phyloP scores from a whole-genome alignment of 1,140 invertebrate species.

The Macrobrachium nipponense region DNA sequence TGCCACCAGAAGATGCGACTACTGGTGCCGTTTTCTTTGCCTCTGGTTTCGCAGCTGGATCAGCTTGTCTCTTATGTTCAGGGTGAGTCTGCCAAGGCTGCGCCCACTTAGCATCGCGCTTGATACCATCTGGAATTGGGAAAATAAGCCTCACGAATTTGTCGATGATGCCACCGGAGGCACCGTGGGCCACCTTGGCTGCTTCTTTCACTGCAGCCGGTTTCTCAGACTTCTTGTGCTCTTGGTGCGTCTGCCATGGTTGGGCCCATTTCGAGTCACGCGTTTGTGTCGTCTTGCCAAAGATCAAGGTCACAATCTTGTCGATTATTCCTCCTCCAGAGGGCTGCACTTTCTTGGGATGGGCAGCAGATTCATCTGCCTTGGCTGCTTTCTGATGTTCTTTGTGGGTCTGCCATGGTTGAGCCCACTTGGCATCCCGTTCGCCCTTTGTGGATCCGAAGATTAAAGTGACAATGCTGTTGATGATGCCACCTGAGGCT shows the following conservation, averaged over 20 bases:
- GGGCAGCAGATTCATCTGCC: not conserved
- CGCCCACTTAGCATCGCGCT: conserved; percentile 45
- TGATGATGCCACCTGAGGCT: conserved; percentile 28
- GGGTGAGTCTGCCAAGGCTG: conserved; percentile 50
- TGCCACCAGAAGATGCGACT: conserved; percentile 1
- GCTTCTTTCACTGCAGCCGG: no score
- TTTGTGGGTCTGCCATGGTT: conserved; percentile 56
- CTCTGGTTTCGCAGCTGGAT: not conserved
- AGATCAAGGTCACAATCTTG: not conserved
- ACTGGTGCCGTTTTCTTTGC: not conserved
- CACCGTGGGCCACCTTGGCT: no score
- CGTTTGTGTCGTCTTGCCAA: no score
- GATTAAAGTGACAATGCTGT: conserved; percentile 46
- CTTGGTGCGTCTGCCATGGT: conserved; percentile 15
- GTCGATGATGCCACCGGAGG: not conserved
- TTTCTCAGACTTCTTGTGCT: not conserved
- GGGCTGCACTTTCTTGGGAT: not conserved
- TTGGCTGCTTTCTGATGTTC: conserved; percentile 23
- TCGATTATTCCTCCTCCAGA: not conserved
- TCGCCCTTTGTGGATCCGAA: conserved; percentile 26
- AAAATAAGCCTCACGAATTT: conserved; percentile 14
- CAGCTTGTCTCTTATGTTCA: conserved; percentile 15
- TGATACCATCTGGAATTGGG: not conserved
- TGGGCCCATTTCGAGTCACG: conserved; percentile 8
- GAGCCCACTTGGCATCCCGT: conserved; percentile 50